Percentiles rank a stretch among this genome's conserved stretches.
Conservation (phyloP, 1,140 invertebrate species). For the Leptoteleia sp. region DNA sequence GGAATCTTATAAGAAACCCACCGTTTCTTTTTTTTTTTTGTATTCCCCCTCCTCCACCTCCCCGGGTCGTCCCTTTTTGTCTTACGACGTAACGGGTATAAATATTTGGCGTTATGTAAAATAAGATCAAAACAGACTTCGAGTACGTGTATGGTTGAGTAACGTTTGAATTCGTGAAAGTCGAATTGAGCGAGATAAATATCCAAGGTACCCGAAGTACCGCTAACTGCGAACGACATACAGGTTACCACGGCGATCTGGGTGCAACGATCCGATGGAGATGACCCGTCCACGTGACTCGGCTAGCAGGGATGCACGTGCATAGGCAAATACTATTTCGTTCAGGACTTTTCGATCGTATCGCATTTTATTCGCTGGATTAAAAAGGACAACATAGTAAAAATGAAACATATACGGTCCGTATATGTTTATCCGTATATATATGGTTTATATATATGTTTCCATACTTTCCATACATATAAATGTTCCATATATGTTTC, state of each 20-base stretch:
- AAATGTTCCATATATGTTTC: too few relatives aligned
- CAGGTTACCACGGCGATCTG: slow-evolving; percentile 71
- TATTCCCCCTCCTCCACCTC: too few relatives aligned
- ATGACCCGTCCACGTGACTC: slow-evolving; percentile 70
- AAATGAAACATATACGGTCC: too few relatives aligned
- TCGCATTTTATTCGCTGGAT: slow-evolving; percentile 8
- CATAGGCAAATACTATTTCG: slow-evolving; percentile 57
- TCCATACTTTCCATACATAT: too few relatives aligned
- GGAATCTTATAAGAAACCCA: too few relatives aligned
- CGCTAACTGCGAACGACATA: slow-evolving; percentile 78
- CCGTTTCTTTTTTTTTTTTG: too few relatives aligned
- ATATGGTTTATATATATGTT: too few relatives aligned
- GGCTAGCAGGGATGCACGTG: slow-evolving; percentile 58
- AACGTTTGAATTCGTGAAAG: slow-evolving; percentile 71
- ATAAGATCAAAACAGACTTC: slow-evolving; percentile 24
- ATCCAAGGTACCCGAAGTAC: slow-evolving; percentile 72
- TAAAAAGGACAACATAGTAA: not conserved
- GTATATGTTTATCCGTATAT: not conserved
- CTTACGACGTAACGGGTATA: not conserved
- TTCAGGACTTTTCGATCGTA: slow-evolving; percentile 23
- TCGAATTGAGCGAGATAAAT: slow-evolving; percentile 68
- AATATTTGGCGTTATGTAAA: slow-evolving; percentile 47
- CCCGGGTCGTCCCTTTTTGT: too few relatives aligned
- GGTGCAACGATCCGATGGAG: slow-evolving; percentile 66
- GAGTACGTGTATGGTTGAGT: slow-evolving; percentile 34